A percentile compares a stretch with the other conserved stretches of the same genome.
These are phyloP conservation scores for Pungitius pungitius DNA, from an alignment of 2,113 vertebrate species.

Conservation along the genomic window DNA sequence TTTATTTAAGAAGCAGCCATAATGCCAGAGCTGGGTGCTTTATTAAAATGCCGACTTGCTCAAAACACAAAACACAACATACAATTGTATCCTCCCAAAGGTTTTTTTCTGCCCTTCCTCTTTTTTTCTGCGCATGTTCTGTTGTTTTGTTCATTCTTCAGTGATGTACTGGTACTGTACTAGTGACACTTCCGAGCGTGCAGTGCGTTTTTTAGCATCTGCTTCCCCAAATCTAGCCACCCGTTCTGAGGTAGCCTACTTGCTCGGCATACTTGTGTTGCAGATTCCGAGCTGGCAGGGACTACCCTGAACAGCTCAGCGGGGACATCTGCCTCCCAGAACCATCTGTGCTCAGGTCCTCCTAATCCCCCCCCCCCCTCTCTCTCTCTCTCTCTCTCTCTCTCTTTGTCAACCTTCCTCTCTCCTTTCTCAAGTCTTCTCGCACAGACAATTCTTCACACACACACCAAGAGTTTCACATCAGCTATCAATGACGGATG, in stretches of 20 bases:
- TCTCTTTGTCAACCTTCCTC: constrained; percentile 47
- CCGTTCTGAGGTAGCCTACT: constrained; percentile 65
- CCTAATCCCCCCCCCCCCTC: constrained; percentile 58
- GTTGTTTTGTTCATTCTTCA: neutral
- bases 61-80: constrained; percentile 2
- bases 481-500: constrained; percentile 38
- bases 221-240: constrained; percentile 70
- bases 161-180: constrained; percentile 21
- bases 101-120: too few relatives aligned
- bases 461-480: constrained; percentile 13
- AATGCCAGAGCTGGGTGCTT: neutral
- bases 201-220: constrained; percentile 69
- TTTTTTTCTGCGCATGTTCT: neutral
- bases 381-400: constrained; percentile 23
- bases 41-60: neutral
- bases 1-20: neutral
- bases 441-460: neutral
- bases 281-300: constrained; percentile 69
- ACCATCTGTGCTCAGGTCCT: constrained; percentile 75
- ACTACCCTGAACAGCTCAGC: constrained; percentile 71
- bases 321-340: constrained; percentile 74
- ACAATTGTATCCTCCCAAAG: neutral
- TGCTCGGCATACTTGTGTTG: constrained; percentile 67
- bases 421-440: constrained; percentile 28
- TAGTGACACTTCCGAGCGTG: constrained; percentile 50